Evolutionary conservation across 2,797 vertebrate species (phyloP).

Genomic region (Orientallactaga sibirica): DNA sequence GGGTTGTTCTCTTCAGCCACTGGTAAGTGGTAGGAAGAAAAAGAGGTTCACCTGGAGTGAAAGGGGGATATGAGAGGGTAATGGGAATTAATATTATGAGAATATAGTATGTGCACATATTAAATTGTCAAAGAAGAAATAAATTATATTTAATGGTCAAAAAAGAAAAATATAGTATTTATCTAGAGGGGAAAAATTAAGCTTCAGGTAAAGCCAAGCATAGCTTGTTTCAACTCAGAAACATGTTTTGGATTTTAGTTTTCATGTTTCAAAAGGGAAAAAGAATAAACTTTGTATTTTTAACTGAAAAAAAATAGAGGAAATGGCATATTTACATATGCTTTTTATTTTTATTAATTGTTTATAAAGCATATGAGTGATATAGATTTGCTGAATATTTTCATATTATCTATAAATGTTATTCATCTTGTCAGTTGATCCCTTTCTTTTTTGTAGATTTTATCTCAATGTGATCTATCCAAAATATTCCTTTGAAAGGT

Average conservation of each 20-base stretch:
- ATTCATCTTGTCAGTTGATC: background rate
- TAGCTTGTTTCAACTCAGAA: background rate
- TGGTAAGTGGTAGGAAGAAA: too few species aligned
- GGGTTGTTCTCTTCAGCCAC: too few species aligned
- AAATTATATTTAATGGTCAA: too few species aligned
- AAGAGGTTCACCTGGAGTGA: too few species aligned
- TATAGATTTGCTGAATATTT: constrained; percentile 14
- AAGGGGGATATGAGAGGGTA: too few species aligned
- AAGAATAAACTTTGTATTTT: background rate
- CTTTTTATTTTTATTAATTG: constrained; percentile 13
- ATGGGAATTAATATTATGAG: too few species aligned
- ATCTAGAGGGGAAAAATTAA: background rate
- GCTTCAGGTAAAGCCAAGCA: background rate
- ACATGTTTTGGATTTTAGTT: constrained; percentile 1
- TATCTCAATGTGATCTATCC: background rate
- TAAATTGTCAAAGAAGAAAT: too few species aligned
- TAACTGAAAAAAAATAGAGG: background rate
- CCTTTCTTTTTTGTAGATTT: constrained; percentile 23
- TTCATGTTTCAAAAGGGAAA: constrained; percentile 30
- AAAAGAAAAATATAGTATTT: too few species aligned
- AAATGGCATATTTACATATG: background rate
- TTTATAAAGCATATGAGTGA: constrained; percentile 3
- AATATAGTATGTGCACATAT: too few species aligned
- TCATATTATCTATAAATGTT: background rate
- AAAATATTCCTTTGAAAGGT: constrained; percentile 43